Conservation (phyloP, 2,888 invertebrate genomes). For the Plebejus argus region DNA sequence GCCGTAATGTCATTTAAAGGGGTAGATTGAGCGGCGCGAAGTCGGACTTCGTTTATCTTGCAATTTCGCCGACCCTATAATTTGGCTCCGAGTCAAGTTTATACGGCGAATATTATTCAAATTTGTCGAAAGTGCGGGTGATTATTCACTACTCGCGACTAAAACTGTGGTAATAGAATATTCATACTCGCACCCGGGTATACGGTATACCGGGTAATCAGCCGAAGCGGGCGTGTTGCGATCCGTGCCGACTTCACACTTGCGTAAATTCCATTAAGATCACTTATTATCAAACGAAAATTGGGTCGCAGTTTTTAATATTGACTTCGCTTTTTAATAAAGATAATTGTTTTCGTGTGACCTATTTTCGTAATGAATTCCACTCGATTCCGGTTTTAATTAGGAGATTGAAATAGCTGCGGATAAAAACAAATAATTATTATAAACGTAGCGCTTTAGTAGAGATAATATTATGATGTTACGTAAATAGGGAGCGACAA, state of each 20-base stretch:
- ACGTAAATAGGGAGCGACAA: background rate
- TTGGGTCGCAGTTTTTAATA: slow-evolving; percentile 29
- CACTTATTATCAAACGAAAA: slow-evolving; percentile 26
- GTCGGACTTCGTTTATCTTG: slow-evolving; percentile 33
- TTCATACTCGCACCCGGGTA: slow-evolving; percentile 24
- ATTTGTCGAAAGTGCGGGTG: slow-evolving; percentile 42
- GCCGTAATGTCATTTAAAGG: slow-evolving; percentile 24
- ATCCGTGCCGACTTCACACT: slow-evolving; percentile 5
- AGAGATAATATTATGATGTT: background rate
- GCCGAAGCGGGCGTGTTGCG: background rate
- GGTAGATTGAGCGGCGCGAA: slow-evolving; percentile 26
- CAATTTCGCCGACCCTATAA: slow-evolving; percentile 30
- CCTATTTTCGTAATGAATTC: slow-evolving; percentile 19
- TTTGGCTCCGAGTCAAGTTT: slow-evolving; percentile 31
- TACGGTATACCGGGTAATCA: slow-evolving; percentile 29
- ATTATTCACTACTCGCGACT: slow-evolving; percentile 40
- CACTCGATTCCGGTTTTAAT: slow-evolving; percentile 28
- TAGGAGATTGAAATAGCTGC: slow-evolving; percentile 21
- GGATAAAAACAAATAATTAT: slow-evolving; percentile 15
- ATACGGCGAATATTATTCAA: slow-evolving; percentile 37
- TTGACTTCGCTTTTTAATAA: slow-evolving; percentile 29
- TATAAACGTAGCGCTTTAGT: background rate
- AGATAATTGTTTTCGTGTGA: slow-evolving; percentile 29
- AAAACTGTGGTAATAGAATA: slow-evolving; percentile 32
- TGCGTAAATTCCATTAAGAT: slow-evolving; percentile 20